Evolutionary conservation across 2,113 vertebrate genomes (phyloP), one percentile per base, ranked within the genome.

Genomic region (Pomatostomus ruficeps): DNA sequence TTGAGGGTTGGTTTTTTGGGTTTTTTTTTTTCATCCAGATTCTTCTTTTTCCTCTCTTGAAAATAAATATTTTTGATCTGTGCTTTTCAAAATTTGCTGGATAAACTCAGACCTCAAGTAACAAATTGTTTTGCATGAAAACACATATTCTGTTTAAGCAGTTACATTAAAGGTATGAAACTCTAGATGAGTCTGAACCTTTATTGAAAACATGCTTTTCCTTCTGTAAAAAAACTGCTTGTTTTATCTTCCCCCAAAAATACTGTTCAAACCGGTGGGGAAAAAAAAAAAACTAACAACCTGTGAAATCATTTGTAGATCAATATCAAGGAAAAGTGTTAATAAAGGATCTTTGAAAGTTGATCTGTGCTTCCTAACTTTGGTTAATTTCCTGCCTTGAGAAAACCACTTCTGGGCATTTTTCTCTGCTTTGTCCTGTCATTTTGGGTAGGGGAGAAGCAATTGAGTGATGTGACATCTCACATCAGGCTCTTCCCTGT

Each of bases 1-100:
- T 11, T 43, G 6, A 59, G 8, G 6, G 5, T 1, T 1, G 1
- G 15, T 24, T 54, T 40, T 84, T 26, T 16, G 1, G 3, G 3
- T 38, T 52, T 16, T 7, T 33, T 3, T 43, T 36, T 88, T 36
- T 42, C 1, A 8, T 67, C 36, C 48, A 52, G 36, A 76, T 76
- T 7, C 12, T 61, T 29, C 21, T 65, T 84, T 43, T 36, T 42
- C 4, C 5, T 66, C 11, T 45, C 19, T 68, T 58, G 25, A 20
- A 88, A 75, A 52, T 15, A 57, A 52, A 2, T 54, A 14, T 74
- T 84, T 90, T 58, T 38, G 14, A 91, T 22, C 16, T 40, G 7
- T 14, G 38, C 9, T 40, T 52, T 14, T 40, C 46, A 66, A 78
- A 40, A 43, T 45, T 72, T 79, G 3, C 24, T 78, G 36, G 35